Evolutionary conservation across 2,113 vertebrate genomes (phyloP), one percentile per base, ranked within the genome.

Genomic region (Vulpes lagopus): DNA sequence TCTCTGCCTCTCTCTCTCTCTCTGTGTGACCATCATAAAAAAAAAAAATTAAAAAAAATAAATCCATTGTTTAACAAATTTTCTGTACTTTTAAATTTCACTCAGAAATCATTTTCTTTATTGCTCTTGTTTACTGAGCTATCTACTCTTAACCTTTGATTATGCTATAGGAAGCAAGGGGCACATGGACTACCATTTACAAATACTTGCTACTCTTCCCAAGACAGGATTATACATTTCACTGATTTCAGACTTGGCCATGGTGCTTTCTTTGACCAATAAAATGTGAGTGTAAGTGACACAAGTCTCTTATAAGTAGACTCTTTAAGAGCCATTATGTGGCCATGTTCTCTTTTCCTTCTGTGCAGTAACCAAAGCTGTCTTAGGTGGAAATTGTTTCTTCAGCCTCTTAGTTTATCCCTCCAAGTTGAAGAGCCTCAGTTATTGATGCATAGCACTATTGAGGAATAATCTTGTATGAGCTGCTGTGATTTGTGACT

Each of bases 311-410:
- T 43, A 43, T 43, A 43, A 43, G 55, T 43, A 55, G 32, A 64
- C 32, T 2, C n/a, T 71, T 2, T 73, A 81, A n/a, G 55, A 87
- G 20, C 19, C 55, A 79, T 2, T 17, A 6, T 86, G 53, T 60
- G 88, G 38, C 3, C 6, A 25, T 86, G 27, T 88, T 73, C 30
- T 57, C 60, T 80, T 94, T 76, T 79, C 5, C n/a, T 12, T 82
- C 65, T 27, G n/a, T 11, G 27, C 27, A 49, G 0, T 49, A 83
- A 81, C 12, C 32, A 43, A 49, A n/a, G 20, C n/a, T 87, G 25
- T 92, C 43, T 95, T 64, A 55, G 38, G 35, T 30, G 60, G 91
- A 88, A 65, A 74, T 49, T 95, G 27, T 73, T 64, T 81, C 43
- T 71, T 69, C 20, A 74, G 25, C 3, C 1, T 65, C 23, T 51